Evolutionary conservation across 1,140 invertebrate genomes (phyloP), one percentile per base, ranked within the genome.

Genomic region (Nylanderia fulva): DNA sequence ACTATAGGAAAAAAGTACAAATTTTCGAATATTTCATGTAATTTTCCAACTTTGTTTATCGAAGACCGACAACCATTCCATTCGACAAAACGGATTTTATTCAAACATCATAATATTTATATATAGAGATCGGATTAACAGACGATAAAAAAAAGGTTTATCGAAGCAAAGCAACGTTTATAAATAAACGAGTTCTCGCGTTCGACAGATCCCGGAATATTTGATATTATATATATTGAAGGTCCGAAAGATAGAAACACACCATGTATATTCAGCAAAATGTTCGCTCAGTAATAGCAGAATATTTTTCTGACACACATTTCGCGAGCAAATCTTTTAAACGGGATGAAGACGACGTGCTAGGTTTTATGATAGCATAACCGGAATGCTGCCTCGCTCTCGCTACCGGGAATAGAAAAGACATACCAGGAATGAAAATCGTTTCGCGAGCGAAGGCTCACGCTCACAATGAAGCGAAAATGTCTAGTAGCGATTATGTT

Each of bases 301-400:
- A 27, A 72, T 82, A 82, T 82, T 82, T 82, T 71, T 71, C 52
- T 82, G 77, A 72, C 77, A 72, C 66, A 82, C 68, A 71, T 82
- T 82, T 82, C 52, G 54, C 52, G 66, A 72, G 77, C 52, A 72
- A 72, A 82, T 82, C 66, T 58, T 71, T 82, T 82, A 82, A 82
- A 82, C 33, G 66, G 66, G 71, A 82, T 72, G 66, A 72, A 82
- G 66, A 82, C 75, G 61, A 68, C 77, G 77, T 54, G 52, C 66
- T 68, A 42, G 77, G 13, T 82, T 82, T 82, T 82, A 82, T 60
- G 77, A 82, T 36, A 18, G 66, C 24, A 68, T 72, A 71, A 82
- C 24, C n/a, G 52, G 77, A 82, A 60, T 36, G 66, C 13, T 48
- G 39, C 45, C 27, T 29, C 42, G 48, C 61, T 66, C 27, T 29